Evolutionary conservation across 2,113 vertebrate genomes (phyloP).

Genomic region (Hylia prasina): DNA sequence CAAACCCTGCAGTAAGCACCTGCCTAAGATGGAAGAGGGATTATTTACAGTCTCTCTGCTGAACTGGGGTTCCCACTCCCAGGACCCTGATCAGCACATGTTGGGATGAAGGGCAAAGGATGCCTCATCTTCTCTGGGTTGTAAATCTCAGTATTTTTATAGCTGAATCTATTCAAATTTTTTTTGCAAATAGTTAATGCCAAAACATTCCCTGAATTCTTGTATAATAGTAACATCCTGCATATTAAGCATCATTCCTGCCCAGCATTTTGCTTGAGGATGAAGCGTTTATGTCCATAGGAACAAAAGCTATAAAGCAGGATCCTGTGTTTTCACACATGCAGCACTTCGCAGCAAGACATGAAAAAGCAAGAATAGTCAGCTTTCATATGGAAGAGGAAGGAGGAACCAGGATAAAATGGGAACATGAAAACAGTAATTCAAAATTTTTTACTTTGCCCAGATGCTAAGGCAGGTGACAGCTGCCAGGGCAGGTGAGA

Average conservation of each 20-base stretch:
- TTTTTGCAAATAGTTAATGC: not conserved
- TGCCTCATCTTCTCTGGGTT: not conserved
- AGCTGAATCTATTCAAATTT: not conserved
- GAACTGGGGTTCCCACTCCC: not conserved
- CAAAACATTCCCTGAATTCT: not conserved
- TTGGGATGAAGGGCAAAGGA: not conserved
- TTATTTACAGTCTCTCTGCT: not conserved
- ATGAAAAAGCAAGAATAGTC: not conserved
- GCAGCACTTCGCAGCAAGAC: not conserved
- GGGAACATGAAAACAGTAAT: not conserved
- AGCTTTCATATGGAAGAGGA: not conserved
- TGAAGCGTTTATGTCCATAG: rapidly evolving
- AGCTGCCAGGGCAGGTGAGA: not conserved
- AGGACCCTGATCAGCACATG: not conserved
- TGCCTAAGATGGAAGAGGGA: rapidly evolving
- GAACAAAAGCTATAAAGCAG: not conserved
- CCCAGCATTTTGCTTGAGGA: not conserved
- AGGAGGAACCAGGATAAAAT: not conserved
- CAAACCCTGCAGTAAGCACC: not conserved
- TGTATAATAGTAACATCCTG: not conserved
- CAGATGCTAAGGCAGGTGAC: not conserved
- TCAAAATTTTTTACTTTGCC: not conserved
- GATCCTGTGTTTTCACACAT: not conserved
- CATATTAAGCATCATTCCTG: not conserved
- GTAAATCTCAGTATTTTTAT: not conserved